Percentiles rank a stretch among this genome's conserved stretches.
These are phyloP conservation scores for Cataglyphis albicans DNA, from an alignment of 2,888 invertebrate species.

Conservation along the genomic window DNA sequence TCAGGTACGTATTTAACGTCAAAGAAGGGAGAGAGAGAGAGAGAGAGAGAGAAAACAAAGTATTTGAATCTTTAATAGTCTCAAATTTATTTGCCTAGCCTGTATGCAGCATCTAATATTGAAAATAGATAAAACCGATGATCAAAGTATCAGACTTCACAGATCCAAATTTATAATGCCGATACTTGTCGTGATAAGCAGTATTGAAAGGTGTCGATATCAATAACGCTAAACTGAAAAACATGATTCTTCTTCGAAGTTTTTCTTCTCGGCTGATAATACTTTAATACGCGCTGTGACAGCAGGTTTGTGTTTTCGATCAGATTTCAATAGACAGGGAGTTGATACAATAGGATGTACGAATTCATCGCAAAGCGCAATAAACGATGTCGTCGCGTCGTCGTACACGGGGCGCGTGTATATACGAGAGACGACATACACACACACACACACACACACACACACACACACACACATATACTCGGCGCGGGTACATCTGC, in stretches of 20 bases:
- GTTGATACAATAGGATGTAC: slow-evolving; percentile 63
- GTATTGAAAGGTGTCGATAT: slow-evolving; percentile 38
- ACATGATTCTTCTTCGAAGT: slow-evolving; percentile 3
- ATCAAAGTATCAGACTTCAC: slow-evolving; percentile 4
- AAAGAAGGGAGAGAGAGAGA: background rate
- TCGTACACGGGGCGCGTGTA: slow-evolving; percentile 23
- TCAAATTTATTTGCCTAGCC: background rate
- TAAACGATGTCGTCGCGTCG: slow-evolving; percentile 59
- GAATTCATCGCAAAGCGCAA: slow-evolving; percentile 59
- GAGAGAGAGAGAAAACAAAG: background rate
- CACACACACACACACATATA: slow-evolving; percentile 42
- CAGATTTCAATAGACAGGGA: slow-evolving; percentile 67
- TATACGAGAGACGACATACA: slow-evolving; percentile 29
- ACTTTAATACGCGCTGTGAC: slow-evolving; percentile 31
- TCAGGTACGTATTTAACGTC: slow-evolving; percentile 7
- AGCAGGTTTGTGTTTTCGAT: slow-evolving; percentile 60
- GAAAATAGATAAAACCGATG: background rate
- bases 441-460: background rate
- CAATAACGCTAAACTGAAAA: background rate
- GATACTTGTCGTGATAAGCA: background rate
- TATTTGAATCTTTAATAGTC: background rate
- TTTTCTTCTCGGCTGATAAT: slow-evolving; percentile 10
- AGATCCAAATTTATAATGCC: slow-evolving; percentile 17
- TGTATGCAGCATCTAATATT: background rate
- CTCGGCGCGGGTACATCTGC: slow-evolving; percentile 69